Evolutionary conservation across 2,888 invertebrate species (phyloP).

Genomic region (Eucera pruinosa): DNA sequence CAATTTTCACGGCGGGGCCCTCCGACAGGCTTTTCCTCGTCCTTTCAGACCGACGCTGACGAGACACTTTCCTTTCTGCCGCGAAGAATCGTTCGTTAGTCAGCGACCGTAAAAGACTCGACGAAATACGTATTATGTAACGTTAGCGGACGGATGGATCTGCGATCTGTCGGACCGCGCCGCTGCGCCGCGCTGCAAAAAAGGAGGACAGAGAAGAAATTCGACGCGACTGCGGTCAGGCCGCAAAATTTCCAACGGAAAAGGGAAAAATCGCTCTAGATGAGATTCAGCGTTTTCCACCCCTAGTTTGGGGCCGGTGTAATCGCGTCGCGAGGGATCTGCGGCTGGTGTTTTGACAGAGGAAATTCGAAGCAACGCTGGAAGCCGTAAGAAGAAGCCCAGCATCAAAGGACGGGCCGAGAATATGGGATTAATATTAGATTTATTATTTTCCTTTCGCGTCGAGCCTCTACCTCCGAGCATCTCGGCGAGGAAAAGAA

Average conservation of each 20-base stretch:
- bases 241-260: conserved; percentile 44
- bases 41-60: conserved; percentile 74
- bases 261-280: conserved; percentile 17
- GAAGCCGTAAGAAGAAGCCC: conserved; percentile 3
- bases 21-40: conserved; percentile 73
- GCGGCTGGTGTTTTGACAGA: conserved; percentile 19
- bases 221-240: conserved; percentile 38
- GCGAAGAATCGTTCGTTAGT: conserved; percentile 80
- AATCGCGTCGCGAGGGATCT: conserved; percentile 3
- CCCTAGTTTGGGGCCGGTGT: conserved; percentile 11
- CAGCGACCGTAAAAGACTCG: conserved; percentile 62
- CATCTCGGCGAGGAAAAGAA: neutral
- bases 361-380: conserved; percentile 28
- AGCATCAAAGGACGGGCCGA: conserved; percentile 38
- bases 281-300: conserved; percentile 58
- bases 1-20: conserved; percentile 75
- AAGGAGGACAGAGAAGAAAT: conserved; percentile 21
- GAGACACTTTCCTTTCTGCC: conserved; percentile 78
- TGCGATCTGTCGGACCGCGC: neutral
- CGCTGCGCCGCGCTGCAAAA: no score
- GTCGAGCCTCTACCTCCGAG: neutral
- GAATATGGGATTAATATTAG: conserved; percentile 57
- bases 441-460: conserved; percentile 64
- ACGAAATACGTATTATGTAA: conserved; percentile 65
- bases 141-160: conserved; percentile 35